phyloP scores from a whole-genome alignment of 2,113 vertebrate genomes.

The Alectura lathami region DNA sequence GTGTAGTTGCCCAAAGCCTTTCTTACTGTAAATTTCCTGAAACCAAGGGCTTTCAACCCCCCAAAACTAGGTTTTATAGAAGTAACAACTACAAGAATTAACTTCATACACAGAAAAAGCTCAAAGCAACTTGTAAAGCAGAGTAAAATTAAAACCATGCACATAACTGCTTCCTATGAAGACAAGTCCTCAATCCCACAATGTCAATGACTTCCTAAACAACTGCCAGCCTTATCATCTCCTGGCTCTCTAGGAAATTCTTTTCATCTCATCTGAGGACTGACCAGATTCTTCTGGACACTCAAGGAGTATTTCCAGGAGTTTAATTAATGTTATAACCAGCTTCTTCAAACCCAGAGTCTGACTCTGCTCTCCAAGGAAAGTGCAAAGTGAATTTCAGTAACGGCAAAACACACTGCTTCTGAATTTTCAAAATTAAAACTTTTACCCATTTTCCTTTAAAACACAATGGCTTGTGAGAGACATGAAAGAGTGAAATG shows the following conservation, averaged over 20 bases:
- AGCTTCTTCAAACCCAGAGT: not conserved
- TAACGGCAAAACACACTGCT: not conserved
- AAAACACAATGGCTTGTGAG: not conserved
- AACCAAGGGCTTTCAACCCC: not conserved
- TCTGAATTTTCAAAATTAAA: not conserved
- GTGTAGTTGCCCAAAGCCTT: not conserved
- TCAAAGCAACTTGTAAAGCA: not conserved
- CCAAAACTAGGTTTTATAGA: not conserved
- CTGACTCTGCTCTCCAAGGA: not conserved
- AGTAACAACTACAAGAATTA: not conserved
- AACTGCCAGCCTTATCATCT: not conserved
- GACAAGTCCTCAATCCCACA: rapidly evolving
- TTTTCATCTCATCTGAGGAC: not conserved
- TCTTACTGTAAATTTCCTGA: not conserved
- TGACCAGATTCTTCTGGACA: not conserved
- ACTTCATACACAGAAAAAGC: not conserved
- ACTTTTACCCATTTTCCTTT: not conserved
- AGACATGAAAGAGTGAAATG: not conserved
- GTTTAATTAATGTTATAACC: not conserved
- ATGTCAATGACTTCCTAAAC: not conserved
- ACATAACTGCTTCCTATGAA: not conserved
- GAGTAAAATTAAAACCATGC: not conserved
- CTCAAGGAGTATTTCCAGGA: not conserved
- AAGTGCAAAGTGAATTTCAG: not conserved
- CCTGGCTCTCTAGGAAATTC: not conserved